phyloP scores from a whole-genome alignment of 2,797 vertebrate species.

The Cynopterus sphinx region DNA sequence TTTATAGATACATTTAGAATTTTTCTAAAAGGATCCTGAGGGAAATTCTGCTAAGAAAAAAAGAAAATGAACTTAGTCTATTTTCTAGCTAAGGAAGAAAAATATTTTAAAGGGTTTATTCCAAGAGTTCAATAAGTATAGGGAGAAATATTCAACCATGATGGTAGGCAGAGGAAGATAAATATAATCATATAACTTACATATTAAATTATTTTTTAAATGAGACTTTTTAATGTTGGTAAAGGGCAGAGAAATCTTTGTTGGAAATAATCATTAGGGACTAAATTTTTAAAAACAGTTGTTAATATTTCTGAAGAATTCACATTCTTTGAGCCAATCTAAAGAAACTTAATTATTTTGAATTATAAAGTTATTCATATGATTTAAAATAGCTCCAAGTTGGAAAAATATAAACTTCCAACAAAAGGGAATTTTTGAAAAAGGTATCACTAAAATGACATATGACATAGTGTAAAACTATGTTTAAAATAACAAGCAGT shows the following conservation, averaged over 20 bases:
- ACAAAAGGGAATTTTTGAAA: background rate
- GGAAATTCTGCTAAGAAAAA: background rate
- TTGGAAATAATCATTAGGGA: background rate
- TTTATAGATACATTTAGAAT: background rate
- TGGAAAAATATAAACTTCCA: background rate
- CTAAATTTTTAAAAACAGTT: background rate
- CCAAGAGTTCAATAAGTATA: background rate
- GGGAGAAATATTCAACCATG: background rate
- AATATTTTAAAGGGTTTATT: background rate
- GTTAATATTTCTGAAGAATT: background rate
- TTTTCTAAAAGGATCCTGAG: background rate
- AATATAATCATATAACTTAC: background rate
- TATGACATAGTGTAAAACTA: background rate
- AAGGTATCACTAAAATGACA: background rate
- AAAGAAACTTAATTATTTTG: background rate
- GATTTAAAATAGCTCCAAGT: background rate
- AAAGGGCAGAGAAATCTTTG: background rate
- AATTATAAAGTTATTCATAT: background rate
- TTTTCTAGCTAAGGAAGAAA: constrained; percentile 28
- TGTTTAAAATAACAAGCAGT: background rate
- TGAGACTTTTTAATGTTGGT: background rate
- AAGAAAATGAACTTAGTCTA: background rate
- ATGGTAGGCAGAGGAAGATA: background rate
- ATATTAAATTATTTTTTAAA: background rate
- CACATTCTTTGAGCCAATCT: background rate